These are phyloP conservation scores for Saccostrea cuccullata DNA, from an alignment of 1,140 invertebrate genomes.

Conservation along the genomic window DNA sequence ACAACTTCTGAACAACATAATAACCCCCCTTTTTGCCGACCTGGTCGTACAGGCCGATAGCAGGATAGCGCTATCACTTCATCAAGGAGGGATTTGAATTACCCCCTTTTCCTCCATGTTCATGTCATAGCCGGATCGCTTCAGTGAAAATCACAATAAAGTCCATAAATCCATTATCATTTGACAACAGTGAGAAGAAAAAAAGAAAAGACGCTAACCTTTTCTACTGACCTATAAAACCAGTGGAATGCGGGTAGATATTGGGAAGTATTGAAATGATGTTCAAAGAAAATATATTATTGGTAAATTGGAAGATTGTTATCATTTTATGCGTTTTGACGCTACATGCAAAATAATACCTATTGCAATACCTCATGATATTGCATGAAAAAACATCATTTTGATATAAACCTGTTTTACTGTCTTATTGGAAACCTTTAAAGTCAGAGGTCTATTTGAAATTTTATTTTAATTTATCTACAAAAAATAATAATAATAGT, in stretches of 20 bases:
- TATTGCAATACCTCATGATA: too few species aligned
- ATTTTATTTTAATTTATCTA: too few species aligned
- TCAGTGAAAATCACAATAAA: neutral
- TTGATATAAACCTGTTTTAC: too few species aligned
- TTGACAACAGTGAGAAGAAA: neutral
- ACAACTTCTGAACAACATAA: slow-evolving; percentile 20
- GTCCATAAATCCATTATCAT: neutral
- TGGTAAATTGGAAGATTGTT: too few species aligned
- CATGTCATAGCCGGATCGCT: neutral
- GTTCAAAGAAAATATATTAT: too few species aligned
- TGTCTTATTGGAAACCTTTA: too few species aligned
- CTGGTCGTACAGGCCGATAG: neutral
- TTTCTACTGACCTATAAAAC: neutral
- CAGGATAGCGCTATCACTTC: neutral
- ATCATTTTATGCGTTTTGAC: too few species aligned
- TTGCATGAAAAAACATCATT: too few species aligned
- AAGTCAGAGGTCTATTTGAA: too few species aligned
- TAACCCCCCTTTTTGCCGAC: neutral
- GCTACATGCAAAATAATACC: too few species aligned
- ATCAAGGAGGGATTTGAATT: slow-evolving; percentile 1
- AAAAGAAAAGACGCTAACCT: neutral
- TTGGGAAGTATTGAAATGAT: too few species aligned
- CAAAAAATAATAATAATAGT: too few species aligned
- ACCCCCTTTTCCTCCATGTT: neutral
- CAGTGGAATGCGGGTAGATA: neutral